Conservation (phyloP, 2,113 vertebrate genomes). For the Bos javanicus region DNA sequence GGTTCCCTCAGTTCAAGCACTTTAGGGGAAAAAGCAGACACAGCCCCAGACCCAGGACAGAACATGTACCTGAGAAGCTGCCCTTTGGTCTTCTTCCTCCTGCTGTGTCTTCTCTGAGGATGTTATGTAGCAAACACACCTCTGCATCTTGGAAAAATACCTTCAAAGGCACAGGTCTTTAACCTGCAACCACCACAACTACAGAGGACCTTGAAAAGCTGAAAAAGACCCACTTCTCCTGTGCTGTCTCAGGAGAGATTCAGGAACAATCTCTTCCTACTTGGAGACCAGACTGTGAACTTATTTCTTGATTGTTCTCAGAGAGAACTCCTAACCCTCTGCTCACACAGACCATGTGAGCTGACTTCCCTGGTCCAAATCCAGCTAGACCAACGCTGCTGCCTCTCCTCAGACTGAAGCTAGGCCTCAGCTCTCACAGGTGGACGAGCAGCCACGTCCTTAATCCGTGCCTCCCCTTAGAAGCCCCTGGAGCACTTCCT, state of each 20-base stretch:
- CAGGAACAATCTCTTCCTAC: too few species aligned
- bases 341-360: too few species aligned
- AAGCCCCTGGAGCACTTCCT: background rate
- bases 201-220: background rate
- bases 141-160: too few species aligned
- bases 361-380: background rate
- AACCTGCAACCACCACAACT: background rate
- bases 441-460: fast-evolving
- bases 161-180: too few species aligned
- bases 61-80: too few species aligned
- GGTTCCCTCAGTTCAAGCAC: background rate
- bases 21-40: background rate
- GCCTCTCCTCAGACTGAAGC: background rate
- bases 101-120: background rate
- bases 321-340: background rate
- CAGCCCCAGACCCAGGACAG: background rate
- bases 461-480: background rate
- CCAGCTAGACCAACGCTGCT: background rate
- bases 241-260: too few species aligned
- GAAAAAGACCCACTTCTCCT: too few species aligned
- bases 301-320: background rate
- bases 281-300: too few species aligned
- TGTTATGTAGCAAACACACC: background rate
- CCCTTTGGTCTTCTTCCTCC: background rate
- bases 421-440: background rate